Percentiles rank a stretch among this genome's conserved stretches.
These are phyloP conservation scores for Cerceris ruficornis DNA, from an alignment of 2,888 invertebrate species.

Conservation along the genomic window DNA sequence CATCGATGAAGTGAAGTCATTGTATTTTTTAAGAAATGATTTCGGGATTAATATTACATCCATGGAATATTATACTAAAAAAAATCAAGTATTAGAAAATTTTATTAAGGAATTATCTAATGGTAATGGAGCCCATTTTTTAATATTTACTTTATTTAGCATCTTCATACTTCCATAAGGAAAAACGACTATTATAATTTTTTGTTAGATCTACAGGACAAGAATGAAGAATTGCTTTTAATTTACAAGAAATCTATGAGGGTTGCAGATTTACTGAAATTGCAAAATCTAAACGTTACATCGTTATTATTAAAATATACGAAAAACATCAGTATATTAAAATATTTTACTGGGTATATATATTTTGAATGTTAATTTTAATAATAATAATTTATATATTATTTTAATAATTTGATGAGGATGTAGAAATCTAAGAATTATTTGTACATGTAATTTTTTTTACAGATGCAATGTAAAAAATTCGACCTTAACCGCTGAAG, in stretches of 20 bases:
- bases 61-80: conserved; percentile 60
- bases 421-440: no score
- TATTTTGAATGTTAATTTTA: background rate
- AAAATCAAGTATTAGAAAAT: conserved; percentile 57
- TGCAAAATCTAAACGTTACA: conserved; percentile 60
- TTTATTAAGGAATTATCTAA: conserved; percentile 53
- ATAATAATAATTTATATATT: conserved; percentile 15
- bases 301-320: conserved; percentile 59
- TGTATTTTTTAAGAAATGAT: conserved; percentile 66
- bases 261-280: conserved; percentile 62
- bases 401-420: background rate
- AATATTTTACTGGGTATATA: conserved; percentile 61
- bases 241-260: conserved; percentile 58
- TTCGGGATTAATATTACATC: conserved; percentile 62
- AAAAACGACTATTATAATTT: conserved; percentile 16
- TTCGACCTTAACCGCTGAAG: conserved; percentile 34
- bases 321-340: conserved; percentile 56
- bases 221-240: conserved; percentile 30
- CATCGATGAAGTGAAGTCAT: conserved; percentile 61
- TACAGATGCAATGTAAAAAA: conserved; percentile 28
- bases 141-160: conserved; percentile 15
- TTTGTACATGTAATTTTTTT: conserved; percentile 4
- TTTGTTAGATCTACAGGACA: conserved; percentile 29
- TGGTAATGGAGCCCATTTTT: conserved; percentile 50
- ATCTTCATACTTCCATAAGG: background rate